Evolutionary conservation across 1,140 invertebrate species (phyloP), one percentile per base, ranked within the genome.

Genomic region (Cryptotermes secundus): DNA sequence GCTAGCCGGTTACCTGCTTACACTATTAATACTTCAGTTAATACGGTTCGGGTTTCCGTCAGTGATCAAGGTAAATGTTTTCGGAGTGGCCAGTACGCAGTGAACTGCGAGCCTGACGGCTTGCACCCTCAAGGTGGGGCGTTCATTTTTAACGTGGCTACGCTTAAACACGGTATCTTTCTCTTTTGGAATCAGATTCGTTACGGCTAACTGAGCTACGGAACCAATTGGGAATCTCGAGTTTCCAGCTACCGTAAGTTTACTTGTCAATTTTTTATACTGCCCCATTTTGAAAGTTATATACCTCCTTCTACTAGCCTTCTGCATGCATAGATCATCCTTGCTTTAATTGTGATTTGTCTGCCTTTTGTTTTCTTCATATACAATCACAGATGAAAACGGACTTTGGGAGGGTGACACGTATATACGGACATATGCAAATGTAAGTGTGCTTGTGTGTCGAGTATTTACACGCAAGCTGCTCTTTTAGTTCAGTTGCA

Each of bases 131-230:
- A 31, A 72, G 59, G 59, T 31, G 59, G 26, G 59, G 59, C 59
- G 59, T 72, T 72, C 59, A 72, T 72, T 72, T 72, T 72, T 72
- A 72, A 72, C 59, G 59, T 72, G 59, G 59, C n/a, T 72, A 72
- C 59, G 59, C 59, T 72, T 31, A n/a, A 72, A 72, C 59, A 72
- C n/a, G 59, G 59, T 72, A 72, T 72, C 59, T 72, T 72, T 72
- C 59, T 72, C 59, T 72, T 72, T 72, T 72, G 59, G 59, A 72
- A 72, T 72, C 59, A n/a, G 59, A 72, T 72, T 72, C 59, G 59
- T 72, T 72, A 72, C 59, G n/a, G 59, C 59, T 72, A 72, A 72
- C 59, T n/a, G 59, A 72, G 31, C 26, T 31, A 72, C 59, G 59
- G 59, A 72, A 72, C 59, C 26, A 72, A 72, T 72, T 72, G 26